Evolutionary conservation across 2,888 invertebrate genomes (phyloP).

Genomic region (Graphium colonna): DNA sequence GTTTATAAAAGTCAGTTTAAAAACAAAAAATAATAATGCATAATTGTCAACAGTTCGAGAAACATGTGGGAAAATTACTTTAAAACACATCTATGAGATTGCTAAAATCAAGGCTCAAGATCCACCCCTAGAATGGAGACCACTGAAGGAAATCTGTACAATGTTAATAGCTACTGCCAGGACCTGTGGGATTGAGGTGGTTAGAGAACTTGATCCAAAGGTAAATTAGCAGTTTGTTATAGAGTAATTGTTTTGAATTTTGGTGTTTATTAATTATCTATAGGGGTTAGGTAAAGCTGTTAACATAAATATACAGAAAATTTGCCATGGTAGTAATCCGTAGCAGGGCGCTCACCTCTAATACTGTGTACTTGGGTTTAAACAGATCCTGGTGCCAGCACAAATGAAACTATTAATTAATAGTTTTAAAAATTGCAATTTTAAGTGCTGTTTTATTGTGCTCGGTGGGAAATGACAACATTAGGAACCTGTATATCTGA

Average conservation of each 20-base stretch:
- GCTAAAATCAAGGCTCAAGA: slow-evolving; percentile 97
- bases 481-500: too few species aligned
- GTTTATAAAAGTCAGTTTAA: not conserved
- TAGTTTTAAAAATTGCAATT: too few species aligned
- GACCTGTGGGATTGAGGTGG: slow-evolving; percentile 92
- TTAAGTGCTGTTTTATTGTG: too few species aligned
- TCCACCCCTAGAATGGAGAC: slow-evolving; percentile 82
- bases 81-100: slow-evolving; percentile 98
- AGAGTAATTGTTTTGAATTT: slow-evolving; percentile 3
- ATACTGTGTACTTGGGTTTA: too few species aligned
- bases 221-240: slow-evolving; percentile 35
- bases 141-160: slow-evolving; percentile 87
- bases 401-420: too few species aligned
- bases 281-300: too few species aligned
- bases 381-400: too few species aligned
- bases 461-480: too few species aligned
- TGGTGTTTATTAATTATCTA: not conserved
- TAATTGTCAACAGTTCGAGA: slow-evolving; percentile 81
- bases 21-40: not conserved
- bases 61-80: slow-evolving; percentile 91
- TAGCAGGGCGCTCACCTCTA: too few species aligned
- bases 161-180: slow-evolving; percentile 89
- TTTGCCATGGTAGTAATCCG: too few species aligned
- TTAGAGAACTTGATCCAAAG: slow-evolving; percentile 85
- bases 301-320: too few species aligned